Percentiles rank a stretch among this genome's conserved stretches.
These are phyloP conservation scores for Prolemur simus DNA, from an alignment of 2,113 vertebrate species.

Conservation along the genomic window DNA sequence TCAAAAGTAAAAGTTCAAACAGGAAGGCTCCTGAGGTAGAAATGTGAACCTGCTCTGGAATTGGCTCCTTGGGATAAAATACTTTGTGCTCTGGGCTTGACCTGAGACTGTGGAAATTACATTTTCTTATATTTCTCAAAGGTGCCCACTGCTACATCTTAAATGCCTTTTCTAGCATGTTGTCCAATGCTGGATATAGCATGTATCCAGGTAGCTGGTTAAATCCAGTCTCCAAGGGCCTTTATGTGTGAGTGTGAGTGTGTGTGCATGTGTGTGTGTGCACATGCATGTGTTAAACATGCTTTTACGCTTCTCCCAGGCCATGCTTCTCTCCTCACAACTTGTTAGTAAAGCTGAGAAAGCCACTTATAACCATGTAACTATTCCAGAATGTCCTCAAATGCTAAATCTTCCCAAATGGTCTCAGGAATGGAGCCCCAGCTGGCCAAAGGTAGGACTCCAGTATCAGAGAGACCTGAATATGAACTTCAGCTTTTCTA, in stretches of 20 bases:
- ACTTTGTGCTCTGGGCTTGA: neutral
- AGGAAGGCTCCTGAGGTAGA: neutral
- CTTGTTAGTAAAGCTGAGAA: constrained; percentile 33
- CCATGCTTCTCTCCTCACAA: constrained; percentile 5
- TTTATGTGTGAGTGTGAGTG: neutral
- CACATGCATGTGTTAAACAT: neutral
- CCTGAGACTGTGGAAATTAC: neutral
- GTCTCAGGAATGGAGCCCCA: neutral
- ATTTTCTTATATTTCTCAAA: neutral
- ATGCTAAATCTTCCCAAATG: neutral
- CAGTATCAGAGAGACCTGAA: neutral
- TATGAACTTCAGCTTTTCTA: neutral
- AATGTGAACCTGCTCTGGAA: neutral
- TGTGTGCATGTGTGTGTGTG: neutral
- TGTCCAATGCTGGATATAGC: neutral
- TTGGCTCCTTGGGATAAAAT: neutral
- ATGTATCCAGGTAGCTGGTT: neutral
- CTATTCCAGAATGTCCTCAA: neutral
- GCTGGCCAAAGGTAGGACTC: neutral
- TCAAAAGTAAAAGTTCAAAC: constrained; percentile 2
- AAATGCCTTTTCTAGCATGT: neutral
- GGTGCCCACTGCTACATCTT: neutral
- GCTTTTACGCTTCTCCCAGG: neutral
- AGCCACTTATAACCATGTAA: neutral
- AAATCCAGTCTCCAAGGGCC: neutral